Base-by-base conservation (phyloP, 30 jellyfish, hydroid and myxozoan species). In the Pseudorhiza aurosa region DNA sequence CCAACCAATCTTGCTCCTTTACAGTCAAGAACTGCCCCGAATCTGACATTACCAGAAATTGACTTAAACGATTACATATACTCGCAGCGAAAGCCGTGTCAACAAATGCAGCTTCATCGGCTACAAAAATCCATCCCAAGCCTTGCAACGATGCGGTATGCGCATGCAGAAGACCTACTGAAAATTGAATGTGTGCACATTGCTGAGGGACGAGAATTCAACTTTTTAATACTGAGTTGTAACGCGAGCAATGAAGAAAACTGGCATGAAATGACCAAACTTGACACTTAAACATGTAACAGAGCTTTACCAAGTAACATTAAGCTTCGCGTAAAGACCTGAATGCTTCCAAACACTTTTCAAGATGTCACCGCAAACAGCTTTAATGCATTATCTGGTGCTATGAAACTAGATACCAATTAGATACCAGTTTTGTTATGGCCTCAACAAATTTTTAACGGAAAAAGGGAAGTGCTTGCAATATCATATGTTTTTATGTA, bases 331-430 rank as follows among this genome's bases (percentile, higher is more conserved):
- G 39, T 67, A 21, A 67, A 11, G 24, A 33, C 43, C 3, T 67
- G 67, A 67, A 67, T 67, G 81, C 32, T 67, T 44, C 67, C 67
- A 8, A 35, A 19, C 24, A 53, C 24, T 18, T 53, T 53, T 19
- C 36, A 53, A 53, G 67, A 67, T 40, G 81, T 65, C 81, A 4
- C 81, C 28, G 68, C 81, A 67, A 67, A 39, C 51, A 67, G 81
- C 33, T 67, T 37, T 26, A 67, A 40, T 67, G 68, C 32, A 11
- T 65, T 36, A 26, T 36, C 81, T 67, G 39, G 44, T 36, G 81
- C 47, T 67, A 32, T 33, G 21, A 21, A 36, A 67, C 55, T 28
- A 67, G 57, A 37, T 51, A 71, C 75, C 56, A 43, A 30, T 19
- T 68, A 5, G 9, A 68, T n/a, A 39, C 75, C 8, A 43, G 69